Evolutionary conservation across 2,113 vertebrate species (phyloP).

Genomic region (Dipodomys spectabilis): DNA sequence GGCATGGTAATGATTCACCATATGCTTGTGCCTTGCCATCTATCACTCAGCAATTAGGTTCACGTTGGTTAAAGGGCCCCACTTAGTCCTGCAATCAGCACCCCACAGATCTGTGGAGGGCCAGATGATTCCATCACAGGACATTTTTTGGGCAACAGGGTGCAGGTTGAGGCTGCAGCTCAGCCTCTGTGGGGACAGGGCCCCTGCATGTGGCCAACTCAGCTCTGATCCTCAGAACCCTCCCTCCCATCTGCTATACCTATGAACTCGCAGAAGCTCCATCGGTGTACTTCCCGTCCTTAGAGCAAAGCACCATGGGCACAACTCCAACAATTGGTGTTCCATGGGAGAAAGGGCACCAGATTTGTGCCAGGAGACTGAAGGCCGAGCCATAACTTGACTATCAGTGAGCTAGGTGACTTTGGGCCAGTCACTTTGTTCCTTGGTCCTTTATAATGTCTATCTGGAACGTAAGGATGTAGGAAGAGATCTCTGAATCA

Average conservation of each 20-base stretch:
- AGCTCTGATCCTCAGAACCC: neutral
- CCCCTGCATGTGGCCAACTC: neutral
- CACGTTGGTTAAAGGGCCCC: conserved; percentile 86
- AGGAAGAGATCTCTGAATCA: neutral
- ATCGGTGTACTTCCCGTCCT: neutral
- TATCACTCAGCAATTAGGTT: conserved; percentile 88
- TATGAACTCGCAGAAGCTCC: neutral
- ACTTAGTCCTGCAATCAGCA: conserved; percentile 85
- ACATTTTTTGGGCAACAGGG: conserved; percentile 9
- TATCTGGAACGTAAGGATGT: neutral
- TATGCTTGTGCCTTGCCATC: conserved; percentile 84
- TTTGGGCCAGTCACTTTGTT: neutral
- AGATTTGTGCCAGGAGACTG: neutral
- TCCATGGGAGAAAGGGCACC: neutral
- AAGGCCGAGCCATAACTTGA: neutral
- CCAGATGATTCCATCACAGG: conserved; percentile 61
- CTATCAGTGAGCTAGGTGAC: neutral
- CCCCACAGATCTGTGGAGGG: conserved; percentile 76
- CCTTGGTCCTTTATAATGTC: neutral
- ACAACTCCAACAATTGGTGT: neutral
- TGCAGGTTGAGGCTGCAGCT: neutral
- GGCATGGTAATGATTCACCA: conserved; percentile 83
- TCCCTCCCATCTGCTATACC: neutral
- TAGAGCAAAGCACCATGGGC: neutral
- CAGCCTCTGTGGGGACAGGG: neutral